A percentile compares a stretch with the other conserved stretches of the same genome.
Conservation (phyloP, 1,140 invertebrate species). For the Amyelois transitella region DNA sequence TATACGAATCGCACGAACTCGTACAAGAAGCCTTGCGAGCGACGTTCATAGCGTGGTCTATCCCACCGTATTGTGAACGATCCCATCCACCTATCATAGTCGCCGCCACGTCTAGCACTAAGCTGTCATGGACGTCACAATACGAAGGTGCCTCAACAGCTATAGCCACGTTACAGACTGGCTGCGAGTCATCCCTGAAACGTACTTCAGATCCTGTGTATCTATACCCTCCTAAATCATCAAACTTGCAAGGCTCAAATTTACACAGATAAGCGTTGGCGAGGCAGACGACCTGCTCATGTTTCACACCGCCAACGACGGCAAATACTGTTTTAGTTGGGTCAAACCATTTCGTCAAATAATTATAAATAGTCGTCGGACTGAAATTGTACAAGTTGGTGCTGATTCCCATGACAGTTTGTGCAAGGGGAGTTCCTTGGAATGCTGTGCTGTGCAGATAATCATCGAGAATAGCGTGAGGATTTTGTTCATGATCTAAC, state of each 20-base stretch:
- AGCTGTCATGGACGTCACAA: conserved; percentile 19
- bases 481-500: conserved; percentile 78
- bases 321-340: conserved; percentile 89
- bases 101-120: conserved; percentile 35
- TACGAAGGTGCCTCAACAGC: conserved; percentile 79
- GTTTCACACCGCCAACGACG: conserved; percentile 87
- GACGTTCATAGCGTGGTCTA: conserved; percentile 33
- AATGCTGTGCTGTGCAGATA: conserved; percentile 83
- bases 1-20: conserved; percentile 48
- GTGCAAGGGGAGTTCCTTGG: conserved; percentile 80
- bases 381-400: conserved; percentile 82
- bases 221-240: conserved; percentile 20
- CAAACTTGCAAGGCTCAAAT: conserved; percentile 17
- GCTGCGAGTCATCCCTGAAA: conserved; percentile 81
- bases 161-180: conserved; percentile 80
- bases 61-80: conserved; percentile 39
- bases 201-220: conserved; percentile 77
- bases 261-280: conserved; percentile 22
- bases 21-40: conserved; percentile 37
- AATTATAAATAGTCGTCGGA: conserved; percentile 80
- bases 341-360: conserved; percentile 88
- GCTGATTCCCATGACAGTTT: conserved; percentile 83
- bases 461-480: conserved; percentile 84
- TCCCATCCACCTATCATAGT: conserved; percentile 47
- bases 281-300: conserved; percentile 32